Evolutionary conservation across 2,797 vertebrate species (phyloP), one percentile per base, ranked within the genome.

Genomic region (Danio albolineatus): DNA sequence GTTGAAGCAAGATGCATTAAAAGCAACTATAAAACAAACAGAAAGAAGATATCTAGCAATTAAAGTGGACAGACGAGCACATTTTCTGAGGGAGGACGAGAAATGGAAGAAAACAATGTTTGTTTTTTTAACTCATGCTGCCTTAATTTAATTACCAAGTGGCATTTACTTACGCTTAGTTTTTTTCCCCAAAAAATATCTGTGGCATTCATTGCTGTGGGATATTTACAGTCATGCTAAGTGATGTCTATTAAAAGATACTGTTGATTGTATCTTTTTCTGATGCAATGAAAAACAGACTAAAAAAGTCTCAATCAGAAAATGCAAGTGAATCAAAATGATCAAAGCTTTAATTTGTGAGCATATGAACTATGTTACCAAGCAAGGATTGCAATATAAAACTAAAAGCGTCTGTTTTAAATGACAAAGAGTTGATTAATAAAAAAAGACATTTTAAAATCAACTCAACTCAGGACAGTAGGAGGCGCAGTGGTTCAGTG

Each of bases 131-230:
- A 28, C 28, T 51, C 71, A 80, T 65, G 49, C 73, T 41, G 41
- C 28, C 17, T 78, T 74, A 54, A 77, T 77, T 76, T 82, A 74
- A 80, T 60, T 75, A 82, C 67, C 74, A 80, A 82, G 75, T 69
- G 71, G 67, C 48, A 71, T 59, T 67, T 21, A 48, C 59, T 65
- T 79, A 82, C 80, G 66, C 28, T 28, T 1, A 28, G 66, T 39
- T 41, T 17, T 82, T 59, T 60, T 76, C 73, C 64, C 62, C 56
- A 72, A 79, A 72, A 79, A 80, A 81, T 39, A 78, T 62, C 64
- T 73, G 67, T 73, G 69, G 60, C 28, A 69, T 16, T 39, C 28
- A 51, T 70, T 76, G 71, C 76, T 46, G 54, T 76, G 56, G 69
- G 64, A 49, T 71, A 75, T 79, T 71, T 79, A 75, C 56, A 61